Conservation (phyloP, 2,888 invertebrate genomes). For the Pollenia griseotomentosa region DNA sequence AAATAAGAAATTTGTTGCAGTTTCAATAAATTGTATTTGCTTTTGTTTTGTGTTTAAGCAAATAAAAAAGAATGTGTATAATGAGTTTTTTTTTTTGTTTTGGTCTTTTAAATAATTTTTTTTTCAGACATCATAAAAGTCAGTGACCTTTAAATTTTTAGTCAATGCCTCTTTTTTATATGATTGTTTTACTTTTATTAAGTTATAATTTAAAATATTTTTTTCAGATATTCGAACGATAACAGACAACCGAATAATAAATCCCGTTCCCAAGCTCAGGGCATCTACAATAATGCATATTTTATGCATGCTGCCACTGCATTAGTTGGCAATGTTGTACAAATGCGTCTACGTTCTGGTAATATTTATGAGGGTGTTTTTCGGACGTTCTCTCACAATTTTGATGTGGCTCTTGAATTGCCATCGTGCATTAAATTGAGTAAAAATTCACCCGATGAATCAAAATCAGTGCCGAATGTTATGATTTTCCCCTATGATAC, state of each 20-base stretch:
- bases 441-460: slow-evolving; percentile 81
- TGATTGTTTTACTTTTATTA: not conserved
- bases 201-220: slow-evolving; percentile 1
- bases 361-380: slow-evolving; percentile 95
- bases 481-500: slow-evolving; percentile 92
- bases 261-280: slow-evolving; percentile 89
- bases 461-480: slow-evolving; percentile 80
- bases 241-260: slow-evolving; percentile 78
- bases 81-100: no score
- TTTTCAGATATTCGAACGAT: slow-evolving; percentile 81
- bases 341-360: slow-evolving; percentile 93
- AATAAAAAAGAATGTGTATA: not conserved
- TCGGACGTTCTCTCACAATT: slow-evolving; percentile 94
- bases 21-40: not conserved
- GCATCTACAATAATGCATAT: slow-evolving; percentile 94
- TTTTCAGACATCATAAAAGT: slow-evolving; percentile 3
- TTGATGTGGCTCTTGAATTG: slow-evolving; percentile 94
- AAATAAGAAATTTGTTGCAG: slow-evolving; percentile 12
- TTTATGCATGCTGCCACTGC: slow-evolving; percentile 95
- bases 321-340: slow-evolving; percentile 92
- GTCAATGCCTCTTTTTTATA: slow-evolving; percentile 22
- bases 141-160: slow-evolving; percentile 27
- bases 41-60: not conserved
- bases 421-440: slow-evolving; percentile 88
- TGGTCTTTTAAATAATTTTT: no score